A percentile compares a stretch with the other conserved stretches of the same genome.
These are phyloP conservation scores for Helogale parvula DNA, from an alignment of 2,113 vertebrate genomes.

Conservation along the genomic window DNA sequence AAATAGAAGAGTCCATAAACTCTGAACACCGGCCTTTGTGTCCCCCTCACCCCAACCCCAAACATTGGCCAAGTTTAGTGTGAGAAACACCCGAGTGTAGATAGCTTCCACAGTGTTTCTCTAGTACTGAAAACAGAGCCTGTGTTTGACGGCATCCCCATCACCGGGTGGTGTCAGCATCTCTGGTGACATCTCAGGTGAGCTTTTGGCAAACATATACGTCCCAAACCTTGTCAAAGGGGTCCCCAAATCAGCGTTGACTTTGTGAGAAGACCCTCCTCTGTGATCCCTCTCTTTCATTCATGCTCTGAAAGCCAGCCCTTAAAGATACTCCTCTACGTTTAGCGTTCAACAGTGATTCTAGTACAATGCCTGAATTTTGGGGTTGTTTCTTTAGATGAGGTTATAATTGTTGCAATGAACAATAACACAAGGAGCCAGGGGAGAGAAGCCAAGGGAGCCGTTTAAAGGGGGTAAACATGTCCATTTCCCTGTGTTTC, in stretches of 20 bases:
- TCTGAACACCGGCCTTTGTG: background rate
- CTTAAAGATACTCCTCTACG: background rate
- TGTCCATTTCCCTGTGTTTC: background rate
- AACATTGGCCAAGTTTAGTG: background rate
- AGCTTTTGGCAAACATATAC: background rate
- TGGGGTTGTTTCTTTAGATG: background rate
- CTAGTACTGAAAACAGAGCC: background rate
- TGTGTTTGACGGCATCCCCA: background rate
- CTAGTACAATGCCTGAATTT: accelerated
- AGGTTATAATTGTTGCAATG: background rate
- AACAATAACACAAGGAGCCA: background rate
- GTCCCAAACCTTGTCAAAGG: background rate
- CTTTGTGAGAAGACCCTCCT: background rate
- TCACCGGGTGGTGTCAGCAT: accelerated
- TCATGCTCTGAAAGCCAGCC: background rate
- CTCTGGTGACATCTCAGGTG: accelerated
- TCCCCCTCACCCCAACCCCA: background rate
- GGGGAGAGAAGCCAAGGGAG: background rate
- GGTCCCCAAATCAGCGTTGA: background rate
- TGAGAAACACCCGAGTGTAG: background rate
- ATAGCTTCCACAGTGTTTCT: accelerated
- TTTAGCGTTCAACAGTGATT: background rate
- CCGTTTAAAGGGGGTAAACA: accelerated
- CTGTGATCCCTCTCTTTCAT: accelerated
- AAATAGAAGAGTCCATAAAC: background rate